phyloP scores from a whole-genome alignment of 2,113 vertebrate species.

The Anarrhichthys ocellatus region DNA sequence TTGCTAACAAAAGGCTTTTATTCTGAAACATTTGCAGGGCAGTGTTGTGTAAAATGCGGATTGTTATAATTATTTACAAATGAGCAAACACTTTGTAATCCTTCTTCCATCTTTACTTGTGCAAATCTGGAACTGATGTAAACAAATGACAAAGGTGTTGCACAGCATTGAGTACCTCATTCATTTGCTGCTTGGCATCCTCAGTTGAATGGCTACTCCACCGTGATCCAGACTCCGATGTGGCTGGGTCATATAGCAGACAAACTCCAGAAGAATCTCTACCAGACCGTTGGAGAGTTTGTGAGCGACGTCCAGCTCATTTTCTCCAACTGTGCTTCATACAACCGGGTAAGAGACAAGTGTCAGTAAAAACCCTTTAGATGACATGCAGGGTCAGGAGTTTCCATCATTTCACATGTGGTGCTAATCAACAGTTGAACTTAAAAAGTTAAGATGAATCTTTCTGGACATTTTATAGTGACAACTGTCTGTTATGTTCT shows the following conservation, averaged over 20 bases:
- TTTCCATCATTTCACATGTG: not conserved
- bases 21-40: too few relatives aligned
- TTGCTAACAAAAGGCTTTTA: too few relatives aligned
- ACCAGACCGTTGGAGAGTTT: constrained; percentile 72
- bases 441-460: not conserved
- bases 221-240: constrained; percentile 63
- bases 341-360: constrained; percentile 70
- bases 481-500: constrained; percentile 19
- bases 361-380: not conserved
- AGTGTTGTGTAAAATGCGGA: too few relatives aligned
- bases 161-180: not conserved
- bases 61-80: too few relatives aligned
- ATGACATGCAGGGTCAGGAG: not conserved
- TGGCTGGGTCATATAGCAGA: constrained; percentile 67
- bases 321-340: constrained; percentile 72
- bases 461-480: not conserved
- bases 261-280: constrained; percentile 60
- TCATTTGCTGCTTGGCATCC: not conserved
- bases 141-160: not conserved
- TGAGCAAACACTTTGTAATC: too few relatives aligned
- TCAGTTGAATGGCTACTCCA: constrained; percentile 56
- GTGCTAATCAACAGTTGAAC: too few relatives aligned
- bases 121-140: not conserved
- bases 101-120: not conserved
- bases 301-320: constrained; percentile 73